Conservation (phyloP, 2,113 vertebrate species). For the Marmota monax region DNA sequence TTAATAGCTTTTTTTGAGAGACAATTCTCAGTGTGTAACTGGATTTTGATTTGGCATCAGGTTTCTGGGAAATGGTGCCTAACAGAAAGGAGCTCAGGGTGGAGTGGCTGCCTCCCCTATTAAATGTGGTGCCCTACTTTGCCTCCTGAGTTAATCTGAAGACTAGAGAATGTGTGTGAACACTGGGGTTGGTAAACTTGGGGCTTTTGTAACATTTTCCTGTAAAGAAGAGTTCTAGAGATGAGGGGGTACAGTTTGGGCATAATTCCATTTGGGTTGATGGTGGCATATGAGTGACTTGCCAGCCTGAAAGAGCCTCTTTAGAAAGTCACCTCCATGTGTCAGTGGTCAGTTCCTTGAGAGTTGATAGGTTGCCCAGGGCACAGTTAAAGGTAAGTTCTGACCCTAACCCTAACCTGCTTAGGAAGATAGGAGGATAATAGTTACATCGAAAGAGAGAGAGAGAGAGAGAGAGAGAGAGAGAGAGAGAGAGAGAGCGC, state of each 20-base stretch:
- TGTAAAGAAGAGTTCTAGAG: background rate
- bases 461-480: too few relatives aligned
- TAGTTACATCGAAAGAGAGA: background rate
- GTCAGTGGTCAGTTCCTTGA: background rate
- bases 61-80: background rate
- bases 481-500: too few relatives aligned
- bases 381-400: background rate
- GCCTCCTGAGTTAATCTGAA: background rate
- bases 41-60: background rate
- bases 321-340: background rate
- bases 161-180: background rate
- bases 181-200: background rate
- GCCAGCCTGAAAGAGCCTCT: background rate
- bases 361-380: background rate
- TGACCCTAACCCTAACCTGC: background rate
- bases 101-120: background rate
- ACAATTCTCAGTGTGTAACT: background rate
- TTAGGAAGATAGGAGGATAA: background rate
- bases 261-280: background rate
- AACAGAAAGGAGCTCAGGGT: background rate
- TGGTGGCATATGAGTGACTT: background rate
- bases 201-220: background rate
- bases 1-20: background rate
- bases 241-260: background rate
- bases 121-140: background rate